Conservation (phyloP, 30 jellyfish, hydroid and myxozoan species). For the Hydractinia echinata region DNA sequence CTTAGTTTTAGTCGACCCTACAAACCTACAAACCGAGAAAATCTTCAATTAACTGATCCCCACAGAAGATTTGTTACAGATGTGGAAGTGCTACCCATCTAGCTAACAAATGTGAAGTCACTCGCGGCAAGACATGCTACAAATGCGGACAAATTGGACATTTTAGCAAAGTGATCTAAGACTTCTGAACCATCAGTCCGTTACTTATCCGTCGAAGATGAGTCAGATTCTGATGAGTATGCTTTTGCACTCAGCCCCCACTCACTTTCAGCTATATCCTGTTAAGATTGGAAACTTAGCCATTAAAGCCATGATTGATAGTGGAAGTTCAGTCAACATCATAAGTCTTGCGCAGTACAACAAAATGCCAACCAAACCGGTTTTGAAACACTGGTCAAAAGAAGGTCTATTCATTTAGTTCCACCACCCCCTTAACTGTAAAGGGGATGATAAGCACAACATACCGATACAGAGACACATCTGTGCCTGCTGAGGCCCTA, state of each 20-base stretch:
- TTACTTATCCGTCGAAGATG: too few species aligned
- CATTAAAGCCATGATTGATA: conserved; percentile 1
- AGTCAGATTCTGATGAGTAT: too few species aligned
- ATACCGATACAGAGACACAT: too few species aligned
- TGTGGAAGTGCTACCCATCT: conserved; percentile 37
- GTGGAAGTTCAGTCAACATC: conserved; percentile 36
- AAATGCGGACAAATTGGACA: conserved; percentile 41
- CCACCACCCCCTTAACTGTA: too few species aligned
- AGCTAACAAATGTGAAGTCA: conserved; percentile 32
- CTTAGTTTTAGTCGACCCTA: background rate
- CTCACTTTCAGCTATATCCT: background rate
- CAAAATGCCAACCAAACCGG: too few species aligned
- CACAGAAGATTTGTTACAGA: conserved; percentile 23
- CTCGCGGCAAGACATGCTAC: conserved; percentile 39
- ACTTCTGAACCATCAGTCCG: too few species aligned
- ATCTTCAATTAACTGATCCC: background rate
- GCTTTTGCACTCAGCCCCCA: too few species aligned
- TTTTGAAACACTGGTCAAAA: too few species aligned
- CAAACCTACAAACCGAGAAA: background rate
- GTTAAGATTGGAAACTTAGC: background rate
- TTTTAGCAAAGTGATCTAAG: conserved; percentile 13
- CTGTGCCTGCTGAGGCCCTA: too few species aligned
- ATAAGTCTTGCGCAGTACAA: too few species aligned
- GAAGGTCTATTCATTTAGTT: too few species aligned
- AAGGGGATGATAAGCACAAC: too few species aligned